Evolutionary conservation across 2,888 invertebrate genomes (phyloP).

Genomic region (Drosophila pullipes): DNA sequence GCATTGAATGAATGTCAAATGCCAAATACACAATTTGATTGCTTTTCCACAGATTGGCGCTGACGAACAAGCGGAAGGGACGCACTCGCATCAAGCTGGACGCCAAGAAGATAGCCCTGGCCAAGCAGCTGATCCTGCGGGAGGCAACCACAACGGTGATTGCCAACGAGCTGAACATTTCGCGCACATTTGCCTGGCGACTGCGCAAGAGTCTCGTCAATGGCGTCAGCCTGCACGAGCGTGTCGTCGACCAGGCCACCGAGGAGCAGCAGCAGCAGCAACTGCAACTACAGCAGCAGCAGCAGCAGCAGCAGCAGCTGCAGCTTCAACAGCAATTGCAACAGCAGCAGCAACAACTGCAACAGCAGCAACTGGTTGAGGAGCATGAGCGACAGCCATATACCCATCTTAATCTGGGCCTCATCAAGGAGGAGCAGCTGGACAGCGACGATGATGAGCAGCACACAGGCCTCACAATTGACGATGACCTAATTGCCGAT

Average conservation of each 20-base stretch:
- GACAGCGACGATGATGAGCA: slow-evolving; percentile 77
- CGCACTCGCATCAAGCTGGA: slow-evolving; percentile 85
- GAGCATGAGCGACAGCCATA: slow-evolving; percentile 63
- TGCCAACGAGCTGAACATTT: slow-evolving; percentile 84
- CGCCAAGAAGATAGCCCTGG: slow-evolving; percentile 83
- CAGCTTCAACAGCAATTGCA: slow-evolving; percentile 39
- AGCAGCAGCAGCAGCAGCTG: slow-evolving; percentile 40
- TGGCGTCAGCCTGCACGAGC: slow-evolving; percentile 84
- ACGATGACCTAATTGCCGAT: slow-evolving; percentile 30
- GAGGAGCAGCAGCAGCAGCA: slow-evolving; percentile 69
- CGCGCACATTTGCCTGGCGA: slow-evolving; percentile 85
- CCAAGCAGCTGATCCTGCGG: slow-evolving; percentile 83
- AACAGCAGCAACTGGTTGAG: slow-evolving; percentile 39
- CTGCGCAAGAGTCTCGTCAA: slow-evolving; percentile 84
- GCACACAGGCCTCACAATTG: slow-evolving; percentile 29
- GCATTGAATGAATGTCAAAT: too few relatives aligned
- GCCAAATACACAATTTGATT: not conserved
- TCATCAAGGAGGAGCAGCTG: slow-evolving; percentile 70
- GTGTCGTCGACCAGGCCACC: slow-evolving; percentile 81
- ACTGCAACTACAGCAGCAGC: slow-evolving; percentile 34
- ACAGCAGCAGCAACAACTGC: slow-evolving; percentile 28
- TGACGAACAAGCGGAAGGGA: slow-evolving; percentile 83
- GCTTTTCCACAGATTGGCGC: slow-evolving; percentile 40
- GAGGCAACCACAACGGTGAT: slow-evolving; percentile 85
- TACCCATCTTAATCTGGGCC: slow-evolving; percentile 59